phyloP scores from a whole-genome alignment of 2,888 invertebrate species.

The Neoascia interrupta region DNA sequence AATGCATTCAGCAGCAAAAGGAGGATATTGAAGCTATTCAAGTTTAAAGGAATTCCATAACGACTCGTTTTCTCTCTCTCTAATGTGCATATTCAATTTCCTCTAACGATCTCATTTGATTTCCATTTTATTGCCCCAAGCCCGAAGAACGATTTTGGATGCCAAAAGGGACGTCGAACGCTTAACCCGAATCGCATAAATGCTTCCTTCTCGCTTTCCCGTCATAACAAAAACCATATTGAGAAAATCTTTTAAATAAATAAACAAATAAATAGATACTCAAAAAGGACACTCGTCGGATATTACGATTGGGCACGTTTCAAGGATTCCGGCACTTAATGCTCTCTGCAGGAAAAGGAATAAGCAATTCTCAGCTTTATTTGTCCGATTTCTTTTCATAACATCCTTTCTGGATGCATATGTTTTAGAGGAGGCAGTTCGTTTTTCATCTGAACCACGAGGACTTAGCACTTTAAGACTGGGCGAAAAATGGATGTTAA shows the following conservation, averaged over 20 bases:
- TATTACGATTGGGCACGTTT: slow-evolving; percentile 56
- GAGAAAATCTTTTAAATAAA: slow-evolving; percentile 40
- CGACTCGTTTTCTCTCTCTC: too few species aligned
- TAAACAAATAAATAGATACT: slow-evolving; percentile 54
- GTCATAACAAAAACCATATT: slow-evolving; percentile 10
- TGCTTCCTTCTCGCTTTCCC: slow-evolving; percentile 41
- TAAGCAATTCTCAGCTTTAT: slow-evolving; percentile 47
- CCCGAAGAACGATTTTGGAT: too few species aligned
- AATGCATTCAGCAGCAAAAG: too few species aligned
- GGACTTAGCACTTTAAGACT: slow-evolving; percentile 10
- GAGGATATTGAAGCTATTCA: too few species aligned
- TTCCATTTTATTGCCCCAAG: slow-evolving; percentile 27
- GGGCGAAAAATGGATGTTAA: slow-evolving; percentile 43
- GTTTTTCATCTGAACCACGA: slow-evolving; percentile 2
- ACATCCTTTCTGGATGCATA: slow-evolving; percentile 50
- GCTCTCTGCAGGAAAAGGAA: slow-evolving; percentile 7
- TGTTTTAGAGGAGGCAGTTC: slow-evolving; percentile 11
- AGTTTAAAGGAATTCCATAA: too few species aligned
- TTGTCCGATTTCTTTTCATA: slow-evolving; percentile 35
- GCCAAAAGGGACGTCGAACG: slow-evolving; percentile 29
- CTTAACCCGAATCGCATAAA: slow-evolving; percentile 52
- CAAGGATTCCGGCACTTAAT: slow-evolving; percentile 50
- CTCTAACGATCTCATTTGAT: slow-evolving; percentile 48
- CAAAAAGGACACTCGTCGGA: slow-evolving; percentile 48
- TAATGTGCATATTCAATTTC: slow-evolving; percentile 58